Evolutionary conservation across 2,797 vertebrate genomes (phyloP), one percentile per base, ranked within the genome.

Genomic region (Tiaroga cobitis): DNA sequence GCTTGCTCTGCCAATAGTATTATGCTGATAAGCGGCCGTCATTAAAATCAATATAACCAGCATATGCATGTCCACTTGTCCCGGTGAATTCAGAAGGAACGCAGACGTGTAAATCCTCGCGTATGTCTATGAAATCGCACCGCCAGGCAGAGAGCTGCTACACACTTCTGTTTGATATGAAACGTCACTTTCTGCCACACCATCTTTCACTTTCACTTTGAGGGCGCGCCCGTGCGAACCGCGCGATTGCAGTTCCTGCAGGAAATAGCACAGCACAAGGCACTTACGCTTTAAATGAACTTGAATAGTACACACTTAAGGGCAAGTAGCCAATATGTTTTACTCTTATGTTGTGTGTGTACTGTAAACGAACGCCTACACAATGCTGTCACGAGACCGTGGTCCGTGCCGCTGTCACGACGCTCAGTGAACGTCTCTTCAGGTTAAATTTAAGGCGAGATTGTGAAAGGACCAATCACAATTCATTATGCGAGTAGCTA

Each of bases 151-250:
- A 73, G 41, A 24, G 3, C 29, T 46, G 26, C 69, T 32, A 54
- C 59, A 83, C 61, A 83, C 51, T 21, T 39, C 43, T 6, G 41
- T 65, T 21, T 26, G 3, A 26, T 5, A 11, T 43, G 19, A 67
- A 67, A 76, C 80, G 80, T 54, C 80, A 56, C 41, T 16, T 13
- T 29, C 1, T 49, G 0, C 0, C 15, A 1, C 29, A 18, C 2
- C 15, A 8, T 65, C 80, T 81, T 81, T 81, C 67, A 59, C 80
- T 81, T 82, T 82, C 51, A 73, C 51, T 75, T 61, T 16, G 2
- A 1, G 4, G 51, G 68, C 51, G 34, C n/a, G 67, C 54, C 49
- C 7, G 18, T 11, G 21, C 1, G 65, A 26, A 5, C 7, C 2
- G 10, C 59, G 3, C 18, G 34, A 2, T 13, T 56, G 21, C 8